Percentiles rank a stretch among this genome's conserved stretches.
phyloP scores from a whole-genome alignment of 2,888 invertebrate genomes.

The Camptogramma bilineatum region DNA sequence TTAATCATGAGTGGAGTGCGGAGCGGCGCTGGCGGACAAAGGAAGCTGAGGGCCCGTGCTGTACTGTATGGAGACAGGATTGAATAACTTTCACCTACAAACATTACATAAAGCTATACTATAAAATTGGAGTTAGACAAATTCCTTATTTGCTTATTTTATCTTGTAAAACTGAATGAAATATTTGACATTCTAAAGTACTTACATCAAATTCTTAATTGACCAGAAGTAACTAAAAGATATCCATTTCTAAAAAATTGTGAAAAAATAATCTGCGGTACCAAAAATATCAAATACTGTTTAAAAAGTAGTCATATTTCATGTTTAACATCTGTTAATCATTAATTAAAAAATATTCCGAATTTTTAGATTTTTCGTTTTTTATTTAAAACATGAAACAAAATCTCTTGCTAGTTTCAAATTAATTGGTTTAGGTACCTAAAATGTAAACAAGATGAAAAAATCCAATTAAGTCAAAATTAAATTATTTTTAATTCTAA shows the following conservation, averaged over 20 bases:
- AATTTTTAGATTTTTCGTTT: background rate
- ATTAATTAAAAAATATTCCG: background rate
- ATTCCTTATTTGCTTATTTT: too few relatives aligned
- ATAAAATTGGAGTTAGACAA: too few relatives aligned
- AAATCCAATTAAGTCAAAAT: conserved; percentile 3
- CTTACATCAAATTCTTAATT: too few relatives aligned
- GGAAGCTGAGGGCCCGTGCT: conserved; percentile 12
- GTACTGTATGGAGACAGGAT: background rate
- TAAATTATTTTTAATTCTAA: conserved; percentile 3
- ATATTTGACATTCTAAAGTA: too few relatives aligned
- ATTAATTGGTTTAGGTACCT: conserved; percentile 4
- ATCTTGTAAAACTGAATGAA: too few relatives aligned
- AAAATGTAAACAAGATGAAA: background rate
- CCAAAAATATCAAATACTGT: too few relatives aligned
- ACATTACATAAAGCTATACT: background rate
- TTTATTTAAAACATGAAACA: background rate
- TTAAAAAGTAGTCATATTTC: too few relatives aligned
- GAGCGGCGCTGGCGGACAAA: conserved; percentile 27
- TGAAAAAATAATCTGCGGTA: too few relatives aligned
- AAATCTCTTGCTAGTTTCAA: background rate
- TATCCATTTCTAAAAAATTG: too few relatives aligned
- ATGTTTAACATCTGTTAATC: background rate
- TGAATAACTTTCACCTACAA: background rate
- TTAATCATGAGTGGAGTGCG: conserved; percentile 33
- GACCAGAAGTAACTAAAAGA: too few relatives aligned